Conservation (phyloP, 2,888 invertebrate species). For the Clepsis dumicolana region DNA sequence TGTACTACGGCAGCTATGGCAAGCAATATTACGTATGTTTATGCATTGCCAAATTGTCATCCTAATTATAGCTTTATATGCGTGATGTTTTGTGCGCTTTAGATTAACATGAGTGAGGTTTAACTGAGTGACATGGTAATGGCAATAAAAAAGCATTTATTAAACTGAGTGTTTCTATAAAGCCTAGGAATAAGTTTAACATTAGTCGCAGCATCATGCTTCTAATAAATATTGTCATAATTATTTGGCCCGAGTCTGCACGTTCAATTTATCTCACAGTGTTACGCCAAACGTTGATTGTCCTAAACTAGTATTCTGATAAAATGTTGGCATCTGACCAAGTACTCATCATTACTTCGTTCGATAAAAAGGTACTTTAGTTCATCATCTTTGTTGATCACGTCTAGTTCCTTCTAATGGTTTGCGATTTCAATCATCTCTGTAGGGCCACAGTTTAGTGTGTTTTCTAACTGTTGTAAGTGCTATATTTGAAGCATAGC, state of each 20-base stretch:
- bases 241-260: not conserved
- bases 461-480: constrained; percentile 58
- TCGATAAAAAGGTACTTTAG: constrained; percentile 38
- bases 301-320: constrained; percentile 65
- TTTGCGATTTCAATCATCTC: not conserved
- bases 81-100: constrained; percentile 15
- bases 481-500: constrained; percentile 69
- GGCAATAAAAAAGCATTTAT: not conserved
- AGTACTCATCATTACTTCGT: constrained; percentile 46
- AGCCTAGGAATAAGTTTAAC: not conserved
- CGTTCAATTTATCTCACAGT: not conserved
- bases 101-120: not conserved
- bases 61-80: constrained; percentile 37
- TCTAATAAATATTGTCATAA: not conserved
- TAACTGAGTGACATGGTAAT: not conserved
- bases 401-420: constrained; percentile 8
- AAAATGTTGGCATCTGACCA: constrained; percentile 67
- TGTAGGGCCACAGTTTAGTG: constrained; percentile 53
- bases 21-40: constrained; percentile 23
- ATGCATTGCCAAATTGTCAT: constrained; percentile 32
- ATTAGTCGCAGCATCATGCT: not conserved
- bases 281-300: constrained; percentile 46
- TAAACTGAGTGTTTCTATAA: not conserved
- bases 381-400: constrained; percentile 27
- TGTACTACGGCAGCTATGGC: constrained; percentile 22